Evolutionary conservation across 2,797 vertebrate species (phyloP), one percentile per base, ranked within the genome.

Genomic region (Aplochiton taeniatus): DNA sequence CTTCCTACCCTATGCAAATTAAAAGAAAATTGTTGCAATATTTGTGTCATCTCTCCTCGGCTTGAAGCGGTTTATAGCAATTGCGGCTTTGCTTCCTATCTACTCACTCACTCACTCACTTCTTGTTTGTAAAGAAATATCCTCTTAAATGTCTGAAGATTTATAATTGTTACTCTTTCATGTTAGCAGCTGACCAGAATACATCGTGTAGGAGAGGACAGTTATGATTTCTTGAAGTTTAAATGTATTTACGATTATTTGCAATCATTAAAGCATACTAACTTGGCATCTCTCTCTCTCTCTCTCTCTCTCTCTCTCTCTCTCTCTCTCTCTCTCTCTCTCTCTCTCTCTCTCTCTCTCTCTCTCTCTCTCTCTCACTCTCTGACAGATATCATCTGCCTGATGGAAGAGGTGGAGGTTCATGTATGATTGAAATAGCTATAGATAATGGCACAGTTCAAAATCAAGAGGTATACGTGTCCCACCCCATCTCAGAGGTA

Each of bases 351-450:
- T 46, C 11, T 50, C 58, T 43, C 17, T 41, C 51, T 61, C 51
- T 55, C 41, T 57, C 11, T 53, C 61, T 61, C 55, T 80, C 87
- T 78, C 73, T 75, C 84, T 85, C 50, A 66, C 44, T 69, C 65
- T 65, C 54, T 31, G 7, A 75, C 85, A 96, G 95, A 89, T 96
- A 93, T 76, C 68, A 75, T 74, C 77, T 95, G 69, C 89, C 93
- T 68, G 80, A 77, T 76, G 84, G 81, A 79, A 89, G 74, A 87
- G 83, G 87, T 65, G 85, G 80, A 77, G 83, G 88, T 59, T 77
- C 83, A 51, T 96, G 93, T 81, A 71, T 91, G 89, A 91, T 95
- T 91, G 92, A 95, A 94, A 90, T 96, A 79, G 78, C 84, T 69
- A 85, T 82, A 57, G 87, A 88, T 82, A 90, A 93, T 89, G 87